Evolutionary conservation across 2,888 invertebrate species (phyloP).

Genomic region (Agriopis aurantiaria): DNA sequence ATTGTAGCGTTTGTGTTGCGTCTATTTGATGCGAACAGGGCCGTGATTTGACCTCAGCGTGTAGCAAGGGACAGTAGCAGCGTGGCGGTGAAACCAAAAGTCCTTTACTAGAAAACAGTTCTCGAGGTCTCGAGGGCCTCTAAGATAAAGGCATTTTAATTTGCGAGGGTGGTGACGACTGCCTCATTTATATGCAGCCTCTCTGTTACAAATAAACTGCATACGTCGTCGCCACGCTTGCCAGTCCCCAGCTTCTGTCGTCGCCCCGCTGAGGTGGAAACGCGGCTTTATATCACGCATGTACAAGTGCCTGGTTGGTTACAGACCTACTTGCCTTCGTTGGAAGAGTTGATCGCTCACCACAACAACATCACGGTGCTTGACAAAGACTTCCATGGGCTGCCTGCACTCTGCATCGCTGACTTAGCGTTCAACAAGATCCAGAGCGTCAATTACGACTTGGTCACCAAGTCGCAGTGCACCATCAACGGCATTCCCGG

Average conservation of each 20-base stretch:
- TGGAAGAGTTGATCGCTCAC: conserved; percentile 92
- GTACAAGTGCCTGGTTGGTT: conserved; percentile 56
- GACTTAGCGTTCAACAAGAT: conserved; percentile 93
- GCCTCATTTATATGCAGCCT: too few species aligned
- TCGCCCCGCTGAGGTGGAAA: not conserved
- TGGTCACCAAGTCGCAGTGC: conserved; percentile 93
- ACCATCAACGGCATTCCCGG: conserved; percentile 92
- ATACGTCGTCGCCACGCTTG: not conserved
- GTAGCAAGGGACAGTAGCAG: not conserved
- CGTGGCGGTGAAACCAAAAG: not conserved
- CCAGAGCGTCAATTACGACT: conserved; percentile 89
- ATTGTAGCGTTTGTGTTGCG: conserved; percentile 8
- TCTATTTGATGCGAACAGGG: not conserved
- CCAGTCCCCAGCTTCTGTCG: not conserved
- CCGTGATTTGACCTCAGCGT: not conserved
- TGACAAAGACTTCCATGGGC: conserved; percentile 93
- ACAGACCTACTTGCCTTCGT: conserved; percentile 91
- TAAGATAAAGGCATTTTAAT: too few species aligned
- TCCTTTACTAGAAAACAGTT: not conserved
- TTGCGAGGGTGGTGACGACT: too few species aligned
- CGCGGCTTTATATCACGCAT: not conserved
- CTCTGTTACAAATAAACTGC: not conserved
- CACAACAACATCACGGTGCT: conserved; percentile 91
- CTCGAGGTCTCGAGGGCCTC: not conserved
- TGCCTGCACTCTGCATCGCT: conserved; percentile 93